Percentiles rank a stretch among this genome's conserved stretches.
phyloP scores from a whole-genome alignment of 2,797 vertebrate species.

The Chelidonichthys spinosus region DNA sequence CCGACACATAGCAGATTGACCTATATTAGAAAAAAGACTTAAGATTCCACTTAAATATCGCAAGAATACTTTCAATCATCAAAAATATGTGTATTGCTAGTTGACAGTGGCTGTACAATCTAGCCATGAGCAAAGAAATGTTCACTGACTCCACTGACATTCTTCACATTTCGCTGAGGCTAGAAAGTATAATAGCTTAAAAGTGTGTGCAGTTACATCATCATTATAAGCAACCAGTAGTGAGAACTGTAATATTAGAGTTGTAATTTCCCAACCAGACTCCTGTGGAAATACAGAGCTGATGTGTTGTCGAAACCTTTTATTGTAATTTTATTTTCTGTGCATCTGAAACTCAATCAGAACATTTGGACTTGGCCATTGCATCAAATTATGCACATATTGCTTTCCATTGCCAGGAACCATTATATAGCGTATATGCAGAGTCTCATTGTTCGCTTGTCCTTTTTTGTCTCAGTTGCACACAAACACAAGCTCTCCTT shows the following conservation, averaged over 20 bases:
- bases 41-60: background rate
- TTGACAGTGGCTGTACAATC: background rate
- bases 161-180: background rate
- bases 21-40: no score
- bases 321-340: constrained; percentile 13
- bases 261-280: background rate
- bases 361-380: constrained; percentile 19
- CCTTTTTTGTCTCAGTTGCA: background rate
- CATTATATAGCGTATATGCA: background rate
- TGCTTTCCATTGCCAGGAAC: constrained; percentile 2
- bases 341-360: constrained; percentile 8
- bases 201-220: background rate
- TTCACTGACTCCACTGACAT: background rate
- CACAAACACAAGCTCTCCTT: background rate
- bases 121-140: background rate
- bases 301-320: background rate
- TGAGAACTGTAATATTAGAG: constrained; percentile 6
- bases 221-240: background rate
- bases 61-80: background rate
- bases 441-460: background rate
- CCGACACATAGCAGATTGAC: no score
- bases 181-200: no score
- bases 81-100: background rate
- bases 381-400: constrained; percentile 15
- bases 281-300: background rate